Percentiles rank a stretch among this genome's conserved stretches.
Conservation (phyloP, 2,888 invertebrate species). For the Lathronympha strigana region DNA sequence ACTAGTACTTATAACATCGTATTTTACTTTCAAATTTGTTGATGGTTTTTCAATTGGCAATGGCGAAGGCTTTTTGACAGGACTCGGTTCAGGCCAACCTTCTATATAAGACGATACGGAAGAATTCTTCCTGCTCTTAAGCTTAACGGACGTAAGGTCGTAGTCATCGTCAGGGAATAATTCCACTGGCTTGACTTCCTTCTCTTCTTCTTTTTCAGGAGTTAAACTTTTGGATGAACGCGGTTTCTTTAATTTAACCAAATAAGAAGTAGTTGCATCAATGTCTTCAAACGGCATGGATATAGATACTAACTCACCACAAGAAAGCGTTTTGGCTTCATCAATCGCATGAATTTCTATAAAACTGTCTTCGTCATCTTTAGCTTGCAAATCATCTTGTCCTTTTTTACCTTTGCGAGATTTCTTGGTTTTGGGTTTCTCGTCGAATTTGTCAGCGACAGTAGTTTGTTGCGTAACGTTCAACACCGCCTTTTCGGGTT, state of each 20-base stretch:
- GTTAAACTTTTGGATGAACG: constrained; percentile 63
- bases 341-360: constrained; percentile 79
- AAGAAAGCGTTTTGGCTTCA: constrained; percentile 65
- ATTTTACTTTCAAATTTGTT: constrained; percentile 38
- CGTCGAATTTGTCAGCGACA: constrained; percentile 55
- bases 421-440: constrained; percentile 69
- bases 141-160: constrained; percentile 24
- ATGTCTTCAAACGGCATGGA: constrained; percentile 69
- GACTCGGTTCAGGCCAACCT: constrained; percentile 47
- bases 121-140: constrained; percentile 32
- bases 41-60: constrained; percentile 28
- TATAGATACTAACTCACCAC: constrained; percentile 73
- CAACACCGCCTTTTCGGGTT: constrained; percentile 56
- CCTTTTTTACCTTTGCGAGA: constrained; percentile 65
- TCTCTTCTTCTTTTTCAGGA: constrained; percentile 59
- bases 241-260: constrained; percentile 64
- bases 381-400: constrained; percentile 63
- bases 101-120: constrained; percentile 44
- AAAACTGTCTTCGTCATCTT: constrained; percentile 75
- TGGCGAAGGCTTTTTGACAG: constrained; percentile 44
- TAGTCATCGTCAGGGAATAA: constrained; percentile 35
- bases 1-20: constrained; percentile 40
- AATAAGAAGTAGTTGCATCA: constrained; percentile 58
- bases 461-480: constrained; percentile 50
- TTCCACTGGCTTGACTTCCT: constrained; percentile 51